Conservation (phyloP, 2,797 vertebrate species). For the Dermochelys coriacea region DNA sequence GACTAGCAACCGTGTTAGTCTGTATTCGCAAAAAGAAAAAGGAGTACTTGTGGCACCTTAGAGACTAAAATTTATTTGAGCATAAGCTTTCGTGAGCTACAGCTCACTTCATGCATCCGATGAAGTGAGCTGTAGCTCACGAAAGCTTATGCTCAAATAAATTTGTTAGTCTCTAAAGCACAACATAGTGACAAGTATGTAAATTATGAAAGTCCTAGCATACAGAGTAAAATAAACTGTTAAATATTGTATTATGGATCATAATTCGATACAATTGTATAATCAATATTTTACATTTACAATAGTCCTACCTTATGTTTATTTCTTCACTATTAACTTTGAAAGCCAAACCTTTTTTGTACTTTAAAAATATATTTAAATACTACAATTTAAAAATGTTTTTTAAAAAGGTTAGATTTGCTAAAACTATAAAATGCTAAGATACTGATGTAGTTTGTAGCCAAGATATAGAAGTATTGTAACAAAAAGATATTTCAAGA, state of each 20-base stretch:
- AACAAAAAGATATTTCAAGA: not conserved
- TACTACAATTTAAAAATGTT: not conserved
- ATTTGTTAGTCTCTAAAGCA: too few species aligned
- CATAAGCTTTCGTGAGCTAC: too few species aligned
- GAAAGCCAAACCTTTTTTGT: not conserved
- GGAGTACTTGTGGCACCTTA: too few species aligned
- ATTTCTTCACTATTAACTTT: not conserved
- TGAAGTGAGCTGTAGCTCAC: too few species aligned
- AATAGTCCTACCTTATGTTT: not conserved
- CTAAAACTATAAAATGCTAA: not conserved
- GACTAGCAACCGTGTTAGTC: too few species aligned
- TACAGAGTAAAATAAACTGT: not conserved
- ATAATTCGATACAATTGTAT: not conserved
- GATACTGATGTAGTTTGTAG: not conserved
- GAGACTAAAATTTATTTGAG: too few species aligned
- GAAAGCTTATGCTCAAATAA: too few species aligned
- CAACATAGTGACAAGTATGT: not conserved
- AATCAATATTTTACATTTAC: fast-evolving
- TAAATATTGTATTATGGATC: not conserved
- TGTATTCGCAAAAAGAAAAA: too few species aligned
- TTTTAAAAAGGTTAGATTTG: not conserved
- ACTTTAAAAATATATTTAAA: not conserved
- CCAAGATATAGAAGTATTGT: not conserved
- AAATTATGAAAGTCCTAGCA: not conserved
- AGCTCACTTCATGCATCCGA: too few species aligned